Conservation (phyloP, 2,888 invertebrate genomes). For the Rhamnusium bicolor region DNA sequence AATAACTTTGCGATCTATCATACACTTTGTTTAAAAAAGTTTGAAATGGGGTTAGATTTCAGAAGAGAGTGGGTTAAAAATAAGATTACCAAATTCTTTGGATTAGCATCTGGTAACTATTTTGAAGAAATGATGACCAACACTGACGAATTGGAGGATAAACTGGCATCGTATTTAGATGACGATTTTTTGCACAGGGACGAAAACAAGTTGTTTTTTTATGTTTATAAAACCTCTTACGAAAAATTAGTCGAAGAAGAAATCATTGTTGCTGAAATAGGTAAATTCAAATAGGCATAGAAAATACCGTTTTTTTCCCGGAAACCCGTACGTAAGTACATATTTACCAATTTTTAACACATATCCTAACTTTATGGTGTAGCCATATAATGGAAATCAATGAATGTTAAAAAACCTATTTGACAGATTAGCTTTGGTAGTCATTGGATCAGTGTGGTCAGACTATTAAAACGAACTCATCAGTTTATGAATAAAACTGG, state of each 20-base stretch:
- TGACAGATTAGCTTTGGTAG: too few relatives aligned
- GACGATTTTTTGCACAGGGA: constrained; percentile 72
- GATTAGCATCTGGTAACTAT: constrained; percentile 73
- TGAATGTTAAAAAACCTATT: too few relatives aligned
- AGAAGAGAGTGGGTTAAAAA: constrained; percentile 82
- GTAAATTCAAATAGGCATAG: constrained; percentile 72
- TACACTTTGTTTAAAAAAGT: neutral
- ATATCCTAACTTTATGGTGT: too few relatives aligned
- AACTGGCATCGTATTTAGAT: constrained; percentile 74
- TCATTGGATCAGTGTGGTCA: too few relatives aligned
- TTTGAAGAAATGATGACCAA: constrained; percentile 76
- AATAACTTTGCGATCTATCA: neutral
- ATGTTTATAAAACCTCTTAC: constrained; percentile 80
- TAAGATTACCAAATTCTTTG: constrained; percentile 75
- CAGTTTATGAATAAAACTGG: too few relatives aligned
- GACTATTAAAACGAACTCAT: too few relatives aligned
- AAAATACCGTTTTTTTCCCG: too few relatives aligned
- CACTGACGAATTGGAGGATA: constrained; percentile 73
- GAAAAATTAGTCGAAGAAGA: constrained; percentile 84
- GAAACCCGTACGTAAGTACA: too few relatives aligned
- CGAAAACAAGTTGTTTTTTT: constrained; percentile 77
- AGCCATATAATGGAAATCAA: too few relatives aligned
- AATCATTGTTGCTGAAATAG: constrained; percentile 81
- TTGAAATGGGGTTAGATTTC: constrained; percentile 70
- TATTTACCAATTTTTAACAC: too few relatives aligned